A percentile compares a stretch with the other conserved stretches of the same genome.
Conservation (phyloP, 2,113 vertebrate species). For the Steatornis caripensis region DNA sequence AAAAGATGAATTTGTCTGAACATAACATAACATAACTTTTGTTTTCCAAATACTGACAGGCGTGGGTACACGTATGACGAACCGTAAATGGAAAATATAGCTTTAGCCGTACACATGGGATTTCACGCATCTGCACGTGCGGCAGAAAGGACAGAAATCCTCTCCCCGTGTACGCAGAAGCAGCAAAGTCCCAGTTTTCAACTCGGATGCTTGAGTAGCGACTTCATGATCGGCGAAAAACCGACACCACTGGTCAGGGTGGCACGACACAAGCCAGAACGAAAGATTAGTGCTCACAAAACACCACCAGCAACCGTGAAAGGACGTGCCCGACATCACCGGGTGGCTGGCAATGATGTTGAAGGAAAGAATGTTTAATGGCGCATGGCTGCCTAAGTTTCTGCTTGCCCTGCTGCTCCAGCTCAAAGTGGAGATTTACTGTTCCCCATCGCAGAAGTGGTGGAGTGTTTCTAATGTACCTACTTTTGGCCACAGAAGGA, state of each 20-base stretch:
- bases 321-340: background rate
- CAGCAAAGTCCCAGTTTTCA: background rate
- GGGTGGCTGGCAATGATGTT: background rate
- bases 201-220: background rate
- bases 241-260: background rate
- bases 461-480: background rate
- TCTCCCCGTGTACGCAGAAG: background rate
- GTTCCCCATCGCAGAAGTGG: background rate
- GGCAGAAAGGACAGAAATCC: background rate
- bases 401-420: too few relatives aligned
- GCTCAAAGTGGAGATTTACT: background rate
- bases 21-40: too few relatives aligned
- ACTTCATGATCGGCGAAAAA: background rate
- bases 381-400: too few relatives aligned
- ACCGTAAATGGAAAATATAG: background rate
- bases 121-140: background rate
- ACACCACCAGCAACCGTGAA: background rate
- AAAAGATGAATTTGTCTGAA: background rate
- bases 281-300: background rate
- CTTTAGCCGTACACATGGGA: background rate
- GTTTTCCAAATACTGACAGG: background rate
- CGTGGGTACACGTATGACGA: rapidly evolving
- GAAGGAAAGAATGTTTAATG: background rate
- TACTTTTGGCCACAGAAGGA: background rate
- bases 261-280: background rate